Conservation (phyloP, 2,888 invertebrate genomes). For the Apamea sordens region DNA sequence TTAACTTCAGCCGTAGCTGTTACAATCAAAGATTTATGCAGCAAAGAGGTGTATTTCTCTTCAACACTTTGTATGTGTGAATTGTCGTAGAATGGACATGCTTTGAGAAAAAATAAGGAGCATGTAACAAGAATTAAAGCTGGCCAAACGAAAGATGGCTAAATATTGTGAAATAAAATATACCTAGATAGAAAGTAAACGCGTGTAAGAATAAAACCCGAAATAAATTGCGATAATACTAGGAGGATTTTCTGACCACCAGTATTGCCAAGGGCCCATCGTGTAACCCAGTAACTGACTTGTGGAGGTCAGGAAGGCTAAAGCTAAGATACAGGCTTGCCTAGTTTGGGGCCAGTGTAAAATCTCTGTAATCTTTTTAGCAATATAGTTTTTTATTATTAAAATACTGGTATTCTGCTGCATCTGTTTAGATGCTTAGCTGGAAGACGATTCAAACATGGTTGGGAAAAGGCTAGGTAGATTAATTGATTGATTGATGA, state of each 20-base stretch:
- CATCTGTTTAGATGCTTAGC: too few relatives aligned
- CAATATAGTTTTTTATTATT: neutral
- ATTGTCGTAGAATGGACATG: neutral
- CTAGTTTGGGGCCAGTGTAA: too few relatives aligned
- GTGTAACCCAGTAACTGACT: neutral
- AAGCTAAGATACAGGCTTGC: too few relatives aligned
- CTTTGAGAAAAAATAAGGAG: neutral
- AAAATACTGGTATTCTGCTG: neutral
- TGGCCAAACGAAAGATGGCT: neutral
- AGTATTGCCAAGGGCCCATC: neutral
- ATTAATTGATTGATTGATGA: neutral
- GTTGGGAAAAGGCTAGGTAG: too few relatives aligned
- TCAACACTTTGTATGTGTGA: neutral
- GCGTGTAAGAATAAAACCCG: neutral
- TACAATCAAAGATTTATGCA: neutral
- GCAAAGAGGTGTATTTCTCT: neutral
- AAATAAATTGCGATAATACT: neutral
- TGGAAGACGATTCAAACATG: neutral
- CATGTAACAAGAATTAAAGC: neutral
- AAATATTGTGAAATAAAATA: neutral
- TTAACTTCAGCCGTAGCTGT: neutral
- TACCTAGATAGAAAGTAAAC: neutral
- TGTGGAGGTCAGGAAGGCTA: neutral
- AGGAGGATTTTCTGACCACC: neutral
- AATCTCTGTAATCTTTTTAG: too few relatives aligned